A percentile compares a stretch with the other conserved stretches of the same genome.
phyloP scores from a whole-genome alignment of 2,797 vertebrate species.

The Hippopotamyrus pictus region DNA sequence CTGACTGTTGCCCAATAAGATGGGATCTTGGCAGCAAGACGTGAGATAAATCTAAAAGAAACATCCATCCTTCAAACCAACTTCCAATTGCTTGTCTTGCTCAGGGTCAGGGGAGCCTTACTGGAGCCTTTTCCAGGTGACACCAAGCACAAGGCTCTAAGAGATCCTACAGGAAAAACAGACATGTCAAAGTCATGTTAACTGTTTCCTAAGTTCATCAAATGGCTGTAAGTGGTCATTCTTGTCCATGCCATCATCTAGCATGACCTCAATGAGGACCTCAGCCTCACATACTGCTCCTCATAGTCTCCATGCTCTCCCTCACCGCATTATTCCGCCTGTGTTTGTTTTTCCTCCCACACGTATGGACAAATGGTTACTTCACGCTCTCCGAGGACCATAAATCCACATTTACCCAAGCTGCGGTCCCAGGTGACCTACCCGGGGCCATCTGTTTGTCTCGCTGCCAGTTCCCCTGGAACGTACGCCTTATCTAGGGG shows the following conservation, averaged over 20 bases:
- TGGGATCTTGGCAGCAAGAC: neutral
- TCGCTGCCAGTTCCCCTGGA: neutral
- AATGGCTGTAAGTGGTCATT: neutral
- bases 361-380: neutral
- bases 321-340: neutral
- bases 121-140: neutral
- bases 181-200: neutral
- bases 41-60: neutral
- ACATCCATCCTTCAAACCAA: neutral
- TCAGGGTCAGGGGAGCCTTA: neutral
- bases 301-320: neutral
- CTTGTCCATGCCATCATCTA: neutral
- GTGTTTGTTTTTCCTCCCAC: conserved; percentile 2
- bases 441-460: neutral
- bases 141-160: neutral
- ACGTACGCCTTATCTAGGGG: neutral
- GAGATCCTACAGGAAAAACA: neutral
- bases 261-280: neutral
- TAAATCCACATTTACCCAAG: conserved; percentile 17
- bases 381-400: conserved; percentile 5
- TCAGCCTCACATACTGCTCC: neutral
- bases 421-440: neutral
- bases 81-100: neutral
- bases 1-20: neutral
- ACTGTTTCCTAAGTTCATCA: conserved; percentile 29